Evolutionary conservation across 35 echinoderm and acorn worm species (phyloP), one percentile per base, ranked within the genome.

Genomic region (Stichopus chloronotus): DNA sequence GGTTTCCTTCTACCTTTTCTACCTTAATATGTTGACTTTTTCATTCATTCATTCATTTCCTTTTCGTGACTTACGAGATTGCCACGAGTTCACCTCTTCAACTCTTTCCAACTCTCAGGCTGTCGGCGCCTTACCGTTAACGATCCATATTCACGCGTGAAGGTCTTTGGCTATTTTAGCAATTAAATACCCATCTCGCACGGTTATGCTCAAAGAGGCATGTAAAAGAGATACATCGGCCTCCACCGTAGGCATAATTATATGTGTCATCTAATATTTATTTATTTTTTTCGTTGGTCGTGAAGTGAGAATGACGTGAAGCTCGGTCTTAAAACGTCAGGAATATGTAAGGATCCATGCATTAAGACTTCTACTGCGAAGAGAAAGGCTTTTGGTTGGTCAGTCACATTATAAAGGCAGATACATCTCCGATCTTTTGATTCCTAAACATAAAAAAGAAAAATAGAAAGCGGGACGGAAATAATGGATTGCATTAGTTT

Each of bases 81-180:
- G 30, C 30, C 30, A 43, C 0, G 30, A 0, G 30, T 43, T 43
- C 30, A 43, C 30, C 30, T 43, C 30, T 43, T 43, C 30, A 43
- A 43, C 30, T 0, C 30, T 43, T 43, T 43, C 30, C 30, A 43
- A 43, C 30, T 43, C 30, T 43, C 30, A 43, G 30, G 30, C 30
- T 43, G 8, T 61, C 22, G 69, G 11, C 69, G 69, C 69, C 69
- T 74, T 7, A 21, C 19, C 69, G 17, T 20, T 74, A 74, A 74
- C 17, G 17, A n/a, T 74, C 22, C 7, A 74, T 20, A 74, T 20
- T 74, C 69, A 74, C 5, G 17, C 69, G 69, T 74, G 22, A 74
- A 74, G 19, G 22, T 74, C 69, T 74, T 74, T 43, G 30, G 69
- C 12, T n/a, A 74, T 74, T 74, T 74, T 74, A 74, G 69, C 69